Conservation (phyloP, 2,888 invertebrate genomes). For the Pseudoips prasinana region DNA sequence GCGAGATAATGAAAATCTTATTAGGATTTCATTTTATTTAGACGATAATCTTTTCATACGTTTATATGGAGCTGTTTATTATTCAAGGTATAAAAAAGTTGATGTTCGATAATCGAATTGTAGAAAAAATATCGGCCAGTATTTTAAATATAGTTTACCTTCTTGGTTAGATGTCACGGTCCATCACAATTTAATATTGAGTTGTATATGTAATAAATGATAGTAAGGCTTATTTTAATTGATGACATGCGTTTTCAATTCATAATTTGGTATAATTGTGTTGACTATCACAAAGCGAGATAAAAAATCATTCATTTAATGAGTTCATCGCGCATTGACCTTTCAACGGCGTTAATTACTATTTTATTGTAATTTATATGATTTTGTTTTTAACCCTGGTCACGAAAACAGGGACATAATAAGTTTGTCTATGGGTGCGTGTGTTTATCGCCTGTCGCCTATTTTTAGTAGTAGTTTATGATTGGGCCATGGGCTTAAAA, state of each 20-base stretch:
- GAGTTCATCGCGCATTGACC: slow-evolving; percentile 37
- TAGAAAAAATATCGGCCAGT: slow-evolving; percentile 8
- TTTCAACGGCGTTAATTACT: slow-evolving; percentile 27
- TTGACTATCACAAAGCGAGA: slow-evolving; percentile 19
- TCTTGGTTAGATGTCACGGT: slow-evolving; percentile 25
- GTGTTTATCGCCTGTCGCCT: too few species aligned
- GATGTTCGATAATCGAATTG: slow-evolving; percentile 7
- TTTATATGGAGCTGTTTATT: neutral
- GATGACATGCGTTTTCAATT: slow-evolving; percentile 48
- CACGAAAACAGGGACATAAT: too few species aligned
- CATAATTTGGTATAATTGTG: slow-evolving; percentile 31
- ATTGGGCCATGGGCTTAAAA: too few species aligned
- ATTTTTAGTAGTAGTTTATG: too few species aligned
- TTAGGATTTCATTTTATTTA: slow-evolving; percentile 21
- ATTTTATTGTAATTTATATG: slow-evolving; percentile 11
- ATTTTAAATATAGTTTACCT: slow-evolving; percentile 13
- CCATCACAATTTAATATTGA: slow-evolving; percentile 26
- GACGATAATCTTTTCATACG: slow-evolving; percentile 2
- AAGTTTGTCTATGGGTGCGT: too few species aligned
- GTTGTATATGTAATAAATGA: slow-evolving; percentile 20
- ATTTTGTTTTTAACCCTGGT: too few species aligned
- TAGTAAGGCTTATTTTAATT: slow-evolving; percentile 43
- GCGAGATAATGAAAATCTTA: slow-evolving; percentile 31
- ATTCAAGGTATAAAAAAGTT: slow-evolving; percentile 1
- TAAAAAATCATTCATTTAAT: slow-evolving; percentile 32